Percentiles rank a stretch among this genome's conserved stretches.
phyloP scores from a whole-genome alignment of 2,113 vertebrate genomes.

The Mastomys natalensis region DNA sequence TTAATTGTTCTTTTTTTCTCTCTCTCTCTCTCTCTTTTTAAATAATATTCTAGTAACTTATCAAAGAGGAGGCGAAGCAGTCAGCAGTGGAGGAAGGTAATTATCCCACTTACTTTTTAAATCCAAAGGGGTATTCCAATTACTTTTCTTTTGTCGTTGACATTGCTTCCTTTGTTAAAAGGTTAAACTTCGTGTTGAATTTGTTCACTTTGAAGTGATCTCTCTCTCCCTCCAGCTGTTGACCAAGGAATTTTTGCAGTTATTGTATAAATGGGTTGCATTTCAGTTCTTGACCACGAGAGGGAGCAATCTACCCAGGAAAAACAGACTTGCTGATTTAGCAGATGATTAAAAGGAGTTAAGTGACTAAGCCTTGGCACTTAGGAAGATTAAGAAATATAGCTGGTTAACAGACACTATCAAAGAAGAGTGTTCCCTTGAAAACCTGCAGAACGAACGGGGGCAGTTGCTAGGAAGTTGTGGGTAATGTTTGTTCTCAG shows the following conservation, averaged over 20 bases:
- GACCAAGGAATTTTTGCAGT: not conserved
- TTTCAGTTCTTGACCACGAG: constrained; percentile 83
- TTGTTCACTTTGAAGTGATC: not conserved
- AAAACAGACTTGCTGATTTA: constrained; percentile 70
- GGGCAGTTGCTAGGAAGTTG: constrained; percentile 54
- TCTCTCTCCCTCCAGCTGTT: not conserved
- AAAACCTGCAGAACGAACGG: constrained; percentile 65
- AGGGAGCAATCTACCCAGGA: constrained; percentile 86
- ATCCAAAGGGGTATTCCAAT: constrained; percentile 54
- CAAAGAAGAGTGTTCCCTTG: constrained; percentile 72
- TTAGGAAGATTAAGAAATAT: constrained; percentile 86
- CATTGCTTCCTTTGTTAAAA: not conserved
- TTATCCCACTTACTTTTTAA: constrained; percentile 79
- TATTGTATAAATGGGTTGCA: constrained; percentile 60
- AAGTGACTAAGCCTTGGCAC: constrained; percentile 83
- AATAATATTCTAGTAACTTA: constrained; percentile 93
- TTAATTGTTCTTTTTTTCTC: constrained; percentile 76
- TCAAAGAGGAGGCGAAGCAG: constrained; percentile 98
- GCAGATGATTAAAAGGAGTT: constrained; percentile 79
- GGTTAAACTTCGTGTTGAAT: constrained; percentile 16
- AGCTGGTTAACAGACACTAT: constrained; percentile 77
- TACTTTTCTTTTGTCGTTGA: constrained; percentile 21
- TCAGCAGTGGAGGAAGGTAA: constrained; percentile 99
- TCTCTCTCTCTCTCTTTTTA: constrained; percentile 58
- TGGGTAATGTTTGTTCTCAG: constrained; percentile 58